Conservation (phyloP, 2,888 invertebrate species). For the Lapara coniferarum region DNA sequence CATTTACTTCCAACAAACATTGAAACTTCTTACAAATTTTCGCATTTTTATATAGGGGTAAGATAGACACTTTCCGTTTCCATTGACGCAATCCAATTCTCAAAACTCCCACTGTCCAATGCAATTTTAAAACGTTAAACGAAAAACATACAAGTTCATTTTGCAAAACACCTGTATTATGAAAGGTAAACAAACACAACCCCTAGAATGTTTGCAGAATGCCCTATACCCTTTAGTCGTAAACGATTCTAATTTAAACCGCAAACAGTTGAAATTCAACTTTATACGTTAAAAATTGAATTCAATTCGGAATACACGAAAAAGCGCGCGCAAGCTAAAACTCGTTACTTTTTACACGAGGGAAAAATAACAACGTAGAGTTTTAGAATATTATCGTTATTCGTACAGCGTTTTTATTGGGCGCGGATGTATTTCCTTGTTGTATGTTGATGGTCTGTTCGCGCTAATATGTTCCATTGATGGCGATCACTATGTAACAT, state of each 20-base stretch:
- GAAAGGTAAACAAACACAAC: slow-evolving; percentile 41
- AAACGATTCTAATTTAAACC: slow-evolving; percentile 49
- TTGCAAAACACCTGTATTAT: slow-evolving; percentile 30
- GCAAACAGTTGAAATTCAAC: slow-evolving; percentile 44
- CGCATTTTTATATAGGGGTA: not conserved
- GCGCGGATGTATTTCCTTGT: slow-evolving; percentile 44
- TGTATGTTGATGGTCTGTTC: not conserved
- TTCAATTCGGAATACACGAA: slow-evolving; percentile 37
- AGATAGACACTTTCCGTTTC: not conserved
- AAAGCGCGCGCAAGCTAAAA: slow-evolving; percentile 40
- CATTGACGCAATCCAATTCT: not conserved
- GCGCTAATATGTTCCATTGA: not conserved
- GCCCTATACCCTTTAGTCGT: slow-evolving; percentile 33
- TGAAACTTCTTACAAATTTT: not conserved
- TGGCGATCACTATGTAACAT: not conserved
- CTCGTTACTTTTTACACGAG: slow-evolving; percentile 67
- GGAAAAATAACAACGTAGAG: slow-evolving; percentile 61
- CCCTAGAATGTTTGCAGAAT: slow-evolving; percentile 47
- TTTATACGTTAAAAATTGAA: slow-evolving; percentile 42
- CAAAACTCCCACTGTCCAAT: not conserved
- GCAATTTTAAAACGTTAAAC: slow-evolving; percentile 26
- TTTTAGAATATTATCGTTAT: slow-evolving; percentile 62
- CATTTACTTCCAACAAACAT: too few species aligned
- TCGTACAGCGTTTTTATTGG: slow-evolving; percentile 48
- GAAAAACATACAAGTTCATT: slow-evolving; percentile 29